phyloP scores from a whole-genome alignment of 1,140 invertebrate genomes.

The Bombus ignitus region DNA sequence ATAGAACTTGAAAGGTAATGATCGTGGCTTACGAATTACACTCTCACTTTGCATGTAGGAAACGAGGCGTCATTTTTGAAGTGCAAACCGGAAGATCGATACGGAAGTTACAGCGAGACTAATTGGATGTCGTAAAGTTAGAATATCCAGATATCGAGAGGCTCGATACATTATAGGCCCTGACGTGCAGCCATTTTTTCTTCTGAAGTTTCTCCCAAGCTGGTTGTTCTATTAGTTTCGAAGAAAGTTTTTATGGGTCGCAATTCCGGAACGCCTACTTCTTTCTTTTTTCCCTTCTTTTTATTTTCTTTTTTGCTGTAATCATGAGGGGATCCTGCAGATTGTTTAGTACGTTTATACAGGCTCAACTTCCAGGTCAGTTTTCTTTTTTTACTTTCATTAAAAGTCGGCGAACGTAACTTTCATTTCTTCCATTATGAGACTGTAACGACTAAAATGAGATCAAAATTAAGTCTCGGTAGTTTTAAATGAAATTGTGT shows the following conservation, averaged over 20 bases:
- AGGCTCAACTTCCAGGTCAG: background rate
- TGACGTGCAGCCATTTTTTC: slow-evolving; percentile 24
- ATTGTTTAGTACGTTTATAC: background rate
- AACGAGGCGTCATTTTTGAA: background rate
- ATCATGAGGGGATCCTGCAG: background rate
- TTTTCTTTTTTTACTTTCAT: background rate
- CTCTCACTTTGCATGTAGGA: background rate
- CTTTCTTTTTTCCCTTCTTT: background rate
- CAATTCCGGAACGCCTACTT: slow-evolving; percentile 5
- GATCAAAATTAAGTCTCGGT: background rate
- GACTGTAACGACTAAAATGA: background rate
- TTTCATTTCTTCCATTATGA: background rate
- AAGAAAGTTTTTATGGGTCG: slow-evolving; percentile 44
- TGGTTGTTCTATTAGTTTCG: slow-evolving; percentile 37
- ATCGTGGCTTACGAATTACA: no score
- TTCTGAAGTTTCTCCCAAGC: background rate
- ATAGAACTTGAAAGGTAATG: no score
- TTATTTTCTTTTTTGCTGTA: slow-evolving; percentile 2
- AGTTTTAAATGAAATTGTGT: background rate
- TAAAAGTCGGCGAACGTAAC: background rate
- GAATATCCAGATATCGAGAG: slow-evolving; percentile 34
- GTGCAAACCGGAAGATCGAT: slow-evolving; percentile 1
- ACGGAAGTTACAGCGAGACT: slow-evolving; percentile 23
- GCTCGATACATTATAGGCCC: slow-evolving; percentile 20
- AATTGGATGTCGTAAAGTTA: slow-evolving; percentile 29